Base-by-base conservation (phyloP, 2,888 invertebrate species). In the Drosophila kambysellisi region DNA sequence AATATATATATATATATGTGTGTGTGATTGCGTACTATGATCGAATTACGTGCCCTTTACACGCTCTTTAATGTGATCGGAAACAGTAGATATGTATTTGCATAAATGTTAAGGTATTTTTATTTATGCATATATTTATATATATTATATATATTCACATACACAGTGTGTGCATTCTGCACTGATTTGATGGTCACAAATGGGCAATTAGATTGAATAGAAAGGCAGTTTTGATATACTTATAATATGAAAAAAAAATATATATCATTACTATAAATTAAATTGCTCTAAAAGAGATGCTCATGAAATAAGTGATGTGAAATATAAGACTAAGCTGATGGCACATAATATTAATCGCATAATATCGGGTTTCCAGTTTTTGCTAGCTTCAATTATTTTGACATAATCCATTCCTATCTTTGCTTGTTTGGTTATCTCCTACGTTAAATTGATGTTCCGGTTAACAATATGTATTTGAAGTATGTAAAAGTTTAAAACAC, bases 1-100 rank as follows among this genome's bases (percentile, higher is more conserved):
- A 60, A 32, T 63, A 50, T 56, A 12, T 7, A 35, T 7, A 35
- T 61, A 15, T 15, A 25, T 51, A 17, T 53, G 33, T 37, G 12
- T 37, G 43, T 30, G 32, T 33, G 52, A 25, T 25, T 60, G 58
- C 54, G 67, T 72, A 54, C 73, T 62, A 72, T 72, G 89, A 83
- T 83, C 88, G 76, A 84, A 87, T 83, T 79, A 80, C 76, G 76
- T 69, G 89, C 74, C 62, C 61, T 54, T 87, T 62, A 72, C 63
- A 69, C 61, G 73, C 71, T 62, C 75, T 32, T 67, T 69, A 84
- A 74, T 74, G 63, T 70, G 82, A 88, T 83, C 89, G 78, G 61
- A 71, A 61, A 62, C 51, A 65, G 25, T 33, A 67, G 78, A 77
- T 73, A 67, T 58, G 17, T 35, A 70, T 78, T 67, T 76, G 33